phyloP scores from a whole-genome alignment of 2,888 invertebrate species.

The Phortica okadai region DNA sequence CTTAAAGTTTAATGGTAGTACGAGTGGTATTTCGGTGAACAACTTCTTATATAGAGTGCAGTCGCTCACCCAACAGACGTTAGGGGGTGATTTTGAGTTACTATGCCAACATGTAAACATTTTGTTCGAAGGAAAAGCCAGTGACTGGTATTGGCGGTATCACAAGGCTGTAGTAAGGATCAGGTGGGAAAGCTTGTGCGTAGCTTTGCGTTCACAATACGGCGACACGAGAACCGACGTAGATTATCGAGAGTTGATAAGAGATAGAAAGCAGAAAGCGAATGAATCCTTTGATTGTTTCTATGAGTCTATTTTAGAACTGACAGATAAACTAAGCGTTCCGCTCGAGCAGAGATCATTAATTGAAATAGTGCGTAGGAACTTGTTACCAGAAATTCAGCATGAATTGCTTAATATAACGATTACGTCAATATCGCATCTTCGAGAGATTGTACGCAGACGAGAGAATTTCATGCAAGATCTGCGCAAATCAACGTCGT shows the following conservation, averaged over 20 bases:
- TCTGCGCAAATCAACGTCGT: background rate
- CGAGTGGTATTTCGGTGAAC: too few relatives aligned
- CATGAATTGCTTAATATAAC: background rate
- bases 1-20: too few relatives aligned
- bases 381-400: conserved; percentile 2
- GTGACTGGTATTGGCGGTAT: conserved; percentile 32
- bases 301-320: background rate
- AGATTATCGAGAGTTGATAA: conserved; percentile 1
- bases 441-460: background rate
- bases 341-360: too few relatives aligned
- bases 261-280: too few relatives aligned
- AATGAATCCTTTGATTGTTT: background rate
- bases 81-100: background rate
- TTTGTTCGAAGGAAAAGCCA: conserved; percentile 33
- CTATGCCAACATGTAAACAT: conserved; percentile 11
- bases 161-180: conserved; percentile 15
- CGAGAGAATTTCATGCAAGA: background rate
- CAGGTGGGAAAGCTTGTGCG: conserved; percentile 22
- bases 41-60: too few relatives aligned
- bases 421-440: background rate
- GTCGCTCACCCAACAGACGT: background rate
- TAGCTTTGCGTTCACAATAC: conserved; percentile 4
- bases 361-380: background rate
- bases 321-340: background rate
- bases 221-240: conserved; percentile 17